A percentile compares a stretch with the other conserved stretches of the same genome.
Evolutionary conservation across 2,888 invertebrate species (phyloP).

Genomic region (Cheilosia impressa): DNA sequence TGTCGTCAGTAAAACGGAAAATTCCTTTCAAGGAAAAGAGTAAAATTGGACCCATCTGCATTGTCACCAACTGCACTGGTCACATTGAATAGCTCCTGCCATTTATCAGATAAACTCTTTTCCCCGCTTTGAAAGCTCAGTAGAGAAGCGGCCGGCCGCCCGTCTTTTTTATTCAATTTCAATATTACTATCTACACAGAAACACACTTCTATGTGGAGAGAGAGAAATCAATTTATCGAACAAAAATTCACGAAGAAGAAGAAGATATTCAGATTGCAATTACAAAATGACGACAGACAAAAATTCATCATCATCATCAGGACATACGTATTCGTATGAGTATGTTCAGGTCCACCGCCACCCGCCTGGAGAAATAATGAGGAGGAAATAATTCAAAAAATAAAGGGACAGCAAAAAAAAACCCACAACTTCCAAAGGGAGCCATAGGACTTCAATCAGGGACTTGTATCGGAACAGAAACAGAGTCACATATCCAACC

Average conservation of each 20-base stretch:
- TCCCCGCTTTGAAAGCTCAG: slow-evolving; percentile 13
- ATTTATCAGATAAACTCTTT: slow-evolving; percentile 47
- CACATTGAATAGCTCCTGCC: slow-evolving; percentile 32
- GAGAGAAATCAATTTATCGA: slow-evolving; percentile 62
- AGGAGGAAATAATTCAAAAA: slow-evolving; percentile 40
- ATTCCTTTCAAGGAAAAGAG: not conserved
- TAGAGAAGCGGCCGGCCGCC: slow-evolving; percentile 4
- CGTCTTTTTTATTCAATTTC: slow-evolving; percentile 47
- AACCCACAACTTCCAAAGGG: slow-evolving; percentile 19
- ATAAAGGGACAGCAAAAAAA: slow-evolving; percentile 8
- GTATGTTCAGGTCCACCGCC: not conserved
- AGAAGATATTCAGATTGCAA: slow-evolving; percentile 52
- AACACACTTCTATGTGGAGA: slow-evolving; percentile 1
- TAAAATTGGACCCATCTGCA: slow-evolving; percentile 4
- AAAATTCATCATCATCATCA: slow-evolving; percentile 57
- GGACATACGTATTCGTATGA: not conserved
- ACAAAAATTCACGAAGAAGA: not conserved
- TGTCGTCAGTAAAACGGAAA: slow-evolving; percentile 27
- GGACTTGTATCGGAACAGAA: slow-evolving; percentile 3
- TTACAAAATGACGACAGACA: slow-evolving; percentile 54
- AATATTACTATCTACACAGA: slow-evolving; percentile 31
- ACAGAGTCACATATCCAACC: slow-evolving; percentile 16
- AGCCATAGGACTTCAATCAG: slow-evolving; percentile 3
- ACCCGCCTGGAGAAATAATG: slow-evolving; percentile 23
- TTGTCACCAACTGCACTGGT: slow-evolving; percentile 15